Conservation (phyloP, 1,140 invertebrate genomes). For the Gonioctena quinquepunctata region DNA sequence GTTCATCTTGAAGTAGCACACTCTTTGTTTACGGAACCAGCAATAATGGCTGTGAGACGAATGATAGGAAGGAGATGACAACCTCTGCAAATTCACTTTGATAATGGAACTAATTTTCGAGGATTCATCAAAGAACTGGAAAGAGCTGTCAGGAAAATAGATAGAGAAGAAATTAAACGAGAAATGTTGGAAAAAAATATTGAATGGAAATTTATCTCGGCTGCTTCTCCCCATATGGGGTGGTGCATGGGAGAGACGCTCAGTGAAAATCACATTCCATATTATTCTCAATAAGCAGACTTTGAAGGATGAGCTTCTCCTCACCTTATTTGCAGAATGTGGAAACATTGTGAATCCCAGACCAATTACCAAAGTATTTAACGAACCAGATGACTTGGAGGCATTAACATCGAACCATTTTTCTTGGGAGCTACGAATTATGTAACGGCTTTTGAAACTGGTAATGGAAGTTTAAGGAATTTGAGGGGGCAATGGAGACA, state of each 20-base stretch:
- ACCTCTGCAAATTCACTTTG: background rate
- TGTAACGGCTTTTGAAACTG: background rate
- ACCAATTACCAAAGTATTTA: background rate
- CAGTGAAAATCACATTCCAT: background rate
- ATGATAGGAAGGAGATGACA: background rate
- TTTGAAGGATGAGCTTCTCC: background rate
- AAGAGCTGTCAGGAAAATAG: background rate
- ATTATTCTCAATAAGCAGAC: background rate
- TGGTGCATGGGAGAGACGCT: background rate
- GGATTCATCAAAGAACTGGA: background rate
- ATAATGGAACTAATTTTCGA: background rate
- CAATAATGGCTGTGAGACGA: background rate
- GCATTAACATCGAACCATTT: background rate
- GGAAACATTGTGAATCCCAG: too few relatives aligned
- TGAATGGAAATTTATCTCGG: background rate
- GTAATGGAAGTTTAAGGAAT: too few relatives aligned
- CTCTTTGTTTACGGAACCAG: background rate
- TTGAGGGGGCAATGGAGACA: background rate
- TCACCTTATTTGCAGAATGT: too few relatives aligned
- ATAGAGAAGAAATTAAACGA: background rate
- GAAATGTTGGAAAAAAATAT: background rate
- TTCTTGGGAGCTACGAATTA: background rate
- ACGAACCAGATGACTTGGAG: background rate
- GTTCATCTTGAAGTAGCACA: background rate
- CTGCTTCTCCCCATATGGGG: background rate